phyloP scores from a whole-genome alignment of 2,888 invertebrate genomes.

The Oxyscelio sp. region DNA sequence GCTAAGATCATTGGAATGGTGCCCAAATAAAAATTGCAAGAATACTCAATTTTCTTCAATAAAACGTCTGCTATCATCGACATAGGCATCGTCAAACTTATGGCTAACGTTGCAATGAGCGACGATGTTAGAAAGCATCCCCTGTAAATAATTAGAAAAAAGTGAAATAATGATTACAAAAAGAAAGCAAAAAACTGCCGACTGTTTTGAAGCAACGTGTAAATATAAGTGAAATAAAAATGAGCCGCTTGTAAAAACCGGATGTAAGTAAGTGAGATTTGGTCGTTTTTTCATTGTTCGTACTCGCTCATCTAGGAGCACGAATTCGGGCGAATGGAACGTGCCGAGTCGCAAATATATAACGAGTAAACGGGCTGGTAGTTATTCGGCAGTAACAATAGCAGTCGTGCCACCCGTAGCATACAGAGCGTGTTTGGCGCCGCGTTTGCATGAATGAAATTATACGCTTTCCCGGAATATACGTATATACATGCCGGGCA shows the following conservation, averaged over 20 bases:
- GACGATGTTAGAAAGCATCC: constrained; percentile 98
- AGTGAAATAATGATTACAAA: too few species aligned
- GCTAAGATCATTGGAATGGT: constrained; percentile 93
- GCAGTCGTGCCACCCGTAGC: constrained; percentile 75
- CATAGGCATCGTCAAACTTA: constrained; percentile 96
- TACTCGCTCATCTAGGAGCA: constrained; percentile 73
- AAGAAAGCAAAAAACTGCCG: background rate
- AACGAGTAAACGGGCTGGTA: constrained; percentile 80
- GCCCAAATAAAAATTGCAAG: constrained; percentile 93
- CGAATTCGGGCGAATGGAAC: constrained; percentile 77
- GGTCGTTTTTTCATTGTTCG: constrained; percentile 73
- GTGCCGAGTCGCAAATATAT: constrained; percentile 81
- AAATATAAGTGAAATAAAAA: constrained; percentile 61
- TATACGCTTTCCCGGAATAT: constrained; percentile 87
- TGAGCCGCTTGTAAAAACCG: constrained; percentile 70
- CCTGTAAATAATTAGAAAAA: too few species aligned
- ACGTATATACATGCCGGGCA: constrained; percentile 79
- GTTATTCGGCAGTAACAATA: constrained; percentile 84
- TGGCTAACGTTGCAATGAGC: constrained; percentile 95
- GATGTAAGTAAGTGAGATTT: constrained; percentile 74
- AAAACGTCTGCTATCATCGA: constrained; percentile 95
- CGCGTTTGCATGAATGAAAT: constrained; percentile 88
- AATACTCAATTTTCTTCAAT: constrained; percentile 92
- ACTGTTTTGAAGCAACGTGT: constrained; percentile 18
- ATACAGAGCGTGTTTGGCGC: constrained; percentile 81